Base-by-base conservation (phyloP, 2,888 invertebrate species). In the Boloria selene region DNA sequence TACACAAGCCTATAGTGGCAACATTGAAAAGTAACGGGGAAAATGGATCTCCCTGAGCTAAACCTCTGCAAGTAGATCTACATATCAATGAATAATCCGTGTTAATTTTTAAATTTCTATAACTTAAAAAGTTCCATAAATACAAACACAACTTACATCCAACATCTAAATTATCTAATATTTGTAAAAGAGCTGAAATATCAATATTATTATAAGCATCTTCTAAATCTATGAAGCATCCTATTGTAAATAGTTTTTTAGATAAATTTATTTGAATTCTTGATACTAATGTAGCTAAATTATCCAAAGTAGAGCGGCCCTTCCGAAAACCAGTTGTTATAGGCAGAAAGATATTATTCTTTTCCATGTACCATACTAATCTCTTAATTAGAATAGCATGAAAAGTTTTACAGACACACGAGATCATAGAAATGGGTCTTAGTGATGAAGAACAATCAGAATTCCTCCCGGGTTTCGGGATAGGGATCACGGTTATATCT, bases 21-120 rank as follows among this genome's bases (percentile, higher is more conserved):
- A 74, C 53, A 65, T 75, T 75, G 63, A 76, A 76, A 2, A 76
- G n/a, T 4, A 76, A 26, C 0, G 75, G 75, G 0, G 76, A 74
- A 7, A 75, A 3, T 0, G 75, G 75, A 22, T 77, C 75, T 0
- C 75, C 74, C 18, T 75, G 76, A 0, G 76, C 71, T 22, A 76
- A 31, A 0, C 74, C 75, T 13, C 17, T 59, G 49, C 64, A 16
- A 5, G 64, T 56, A 49, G 10, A 13, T 16, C 69, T 55, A 5
- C n/a, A 3, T 7, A 69, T 44, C 26, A n/a, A 13, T 3, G 4
- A 1, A 16, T 60, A 26, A 3, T 63, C 49, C n/a, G 17, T 3
- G 14, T 52, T 1, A 14, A 68, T 63, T 22, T 38, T 60, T 1
- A 64, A 4, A 10, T 44, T 2, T 14, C 69, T 22, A 18, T 54